Conservation (phyloP, 2,797 vertebrate species). For the Sparus aurata region DNA sequence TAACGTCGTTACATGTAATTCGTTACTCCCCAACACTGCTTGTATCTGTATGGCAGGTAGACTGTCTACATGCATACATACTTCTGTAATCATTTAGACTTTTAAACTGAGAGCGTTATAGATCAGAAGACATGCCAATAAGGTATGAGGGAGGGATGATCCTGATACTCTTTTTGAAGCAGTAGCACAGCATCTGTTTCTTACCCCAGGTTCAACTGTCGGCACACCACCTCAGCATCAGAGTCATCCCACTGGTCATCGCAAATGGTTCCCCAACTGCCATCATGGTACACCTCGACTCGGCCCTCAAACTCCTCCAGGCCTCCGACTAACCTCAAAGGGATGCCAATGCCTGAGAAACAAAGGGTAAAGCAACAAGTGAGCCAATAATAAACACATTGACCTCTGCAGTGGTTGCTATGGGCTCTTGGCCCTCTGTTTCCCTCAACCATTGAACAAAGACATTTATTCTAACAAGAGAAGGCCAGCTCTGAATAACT, state of each 20-base stretch:
- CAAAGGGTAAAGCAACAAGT: not conserved
- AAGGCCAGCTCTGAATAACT: too few relatives aligned
- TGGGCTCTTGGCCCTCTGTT: too few relatives aligned
- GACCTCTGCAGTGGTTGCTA: too few relatives aligned
- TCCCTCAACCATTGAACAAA: too few relatives aligned
- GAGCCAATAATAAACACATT: not conserved
- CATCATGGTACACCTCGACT: slow-evolving; percentile 77
- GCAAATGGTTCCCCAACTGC: slow-evolving; percentile 83
- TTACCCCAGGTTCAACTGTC: slow-evolving; percentile 84
- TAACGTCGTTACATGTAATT: too few relatives aligned
- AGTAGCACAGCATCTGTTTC: slow-evolving; percentile 15
- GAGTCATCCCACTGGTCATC: slow-evolving; percentile 84
- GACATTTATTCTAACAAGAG: too few relatives aligned
- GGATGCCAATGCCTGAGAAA: slow-evolving; percentile 83
- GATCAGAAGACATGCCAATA: not conserved
- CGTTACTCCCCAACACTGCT: too few relatives aligned
- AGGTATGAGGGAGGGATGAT: not conserved
- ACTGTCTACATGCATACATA: not conserved
- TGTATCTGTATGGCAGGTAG: not conserved
- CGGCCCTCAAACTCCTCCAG: slow-evolving; percentile 85
- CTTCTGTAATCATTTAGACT: not conserved
- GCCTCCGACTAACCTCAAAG: slow-evolving; percentile 89
- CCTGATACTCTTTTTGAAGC: not conserved
- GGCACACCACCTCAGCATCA: slow-evolving; percentile 84
- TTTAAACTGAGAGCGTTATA: not conserved